A percentile compares a stretch with the other conserved stretches of the same genome.
phyloP scores from a whole-genome alignment of 2,888 invertebrate species.

The Spicauda simplicius region DNA sequence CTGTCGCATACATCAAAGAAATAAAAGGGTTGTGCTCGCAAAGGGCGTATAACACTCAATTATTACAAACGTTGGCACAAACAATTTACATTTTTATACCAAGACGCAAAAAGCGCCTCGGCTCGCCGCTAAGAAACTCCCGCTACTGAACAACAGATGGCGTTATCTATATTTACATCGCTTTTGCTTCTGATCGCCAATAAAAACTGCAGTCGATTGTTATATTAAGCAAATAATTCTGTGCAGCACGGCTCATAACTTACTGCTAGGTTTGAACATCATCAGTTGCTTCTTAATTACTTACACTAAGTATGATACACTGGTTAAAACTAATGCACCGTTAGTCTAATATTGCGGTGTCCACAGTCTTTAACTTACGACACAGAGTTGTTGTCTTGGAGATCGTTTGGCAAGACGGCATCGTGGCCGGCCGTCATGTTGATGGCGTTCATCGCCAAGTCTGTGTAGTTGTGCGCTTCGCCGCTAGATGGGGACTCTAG shows the following conservation, averaged over 20 bases:
- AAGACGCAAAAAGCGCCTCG: slow-evolving; percentile 42
- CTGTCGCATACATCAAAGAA: slow-evolving; percentile 81
- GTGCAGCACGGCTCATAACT: slow-evolving; percentile 62
- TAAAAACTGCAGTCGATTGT: slow-evolving; percentile 51
- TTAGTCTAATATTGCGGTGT: slow-evolving; percentile 41
- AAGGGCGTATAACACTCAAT: slow-evolving; percentile 78
- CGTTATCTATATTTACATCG: slow-evolving; percentile 70
- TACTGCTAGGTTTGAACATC: slow-evolving; percentile 81
- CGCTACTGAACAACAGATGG: slow-evolving; percentile 77
- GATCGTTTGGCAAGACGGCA: slow-evolving; percentile 72
- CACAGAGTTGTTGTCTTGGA: slow-evolving; percentile 72
- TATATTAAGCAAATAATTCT: slow-evolving; percentile 43
- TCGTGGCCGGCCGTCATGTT: slow-evolving; percentile 84
- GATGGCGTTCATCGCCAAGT: slow-evolving; percentile 78
- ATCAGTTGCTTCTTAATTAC: slow-evolving; percentile 74
- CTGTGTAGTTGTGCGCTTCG: slow-evolving; percentile 81
- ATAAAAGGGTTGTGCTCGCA: slow-evolving; percentile 76
- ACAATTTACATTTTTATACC: slow-evolving; percentile 73
- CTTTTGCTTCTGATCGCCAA: slow-evolving; percentile 45
- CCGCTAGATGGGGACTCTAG: slow-evolving; percentile 77
- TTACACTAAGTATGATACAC: slow-evolving; percentile 38
- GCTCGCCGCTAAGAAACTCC: slow-evolving; percentile 52
- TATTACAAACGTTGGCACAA: slow-evolving; percentile 82
- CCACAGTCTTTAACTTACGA: slow-evolving; percentile 54
- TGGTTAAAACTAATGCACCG: slow-evolving; percentile 54